Percentiles rank a stretch among this genome's conserved stretches.
Conservation (phyloP, 2,888 invertebrate species). For the Caenorhabditis panamensis region DNA sequence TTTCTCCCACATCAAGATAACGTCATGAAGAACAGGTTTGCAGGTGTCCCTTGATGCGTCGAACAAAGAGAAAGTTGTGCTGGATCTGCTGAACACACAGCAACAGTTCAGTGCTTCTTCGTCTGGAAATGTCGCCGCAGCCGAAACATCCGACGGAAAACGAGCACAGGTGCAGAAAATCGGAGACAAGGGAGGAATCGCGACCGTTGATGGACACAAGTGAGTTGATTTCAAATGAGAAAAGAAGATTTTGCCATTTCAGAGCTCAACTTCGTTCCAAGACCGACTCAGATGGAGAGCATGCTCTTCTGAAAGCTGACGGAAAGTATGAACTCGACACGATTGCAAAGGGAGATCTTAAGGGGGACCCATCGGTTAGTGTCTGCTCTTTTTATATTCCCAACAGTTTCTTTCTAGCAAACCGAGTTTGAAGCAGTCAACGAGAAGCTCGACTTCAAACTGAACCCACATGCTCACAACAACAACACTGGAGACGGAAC, state of each 20-base stretch:
- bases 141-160: conserved; percentile 79
- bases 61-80: conserved; percentile 78
- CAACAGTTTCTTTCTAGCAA: conserved; percentile 56
- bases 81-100: conserved; percentile 76
- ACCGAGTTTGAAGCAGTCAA: conserved; percentile 78
- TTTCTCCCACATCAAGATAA: conserved; percentile 7
- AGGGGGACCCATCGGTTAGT: conserved; percentile 66
- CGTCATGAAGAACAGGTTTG: conserved; percentile 11
- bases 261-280: conserved; percentile 78
- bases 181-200: conserved; percentile 80
- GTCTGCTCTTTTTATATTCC: neutral
- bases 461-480: conserved; percentile 76
- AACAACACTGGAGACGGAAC: conserved; percentile 77
- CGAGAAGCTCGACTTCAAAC: conserved; percentile 77
- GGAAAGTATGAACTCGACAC: conserved; percentile 80
- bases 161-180: conserved; percentile 80
- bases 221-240: conserved; percentile 40
- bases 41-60: conserved; percentile 79
- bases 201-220: conserved; percentile 80
- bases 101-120: conserved; percentile 68
- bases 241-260: conserved; percentile 10
- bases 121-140: conserved; percentile 79
- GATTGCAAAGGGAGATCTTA: conserved; percentile 76
- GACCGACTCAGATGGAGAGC: conserved; percentile 74
- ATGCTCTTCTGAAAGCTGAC: conserved; percentile 80